phyloP scores from a whole-genome alignment of 1,140 invertebrate species.

The Argopecten irradians region DNA sequence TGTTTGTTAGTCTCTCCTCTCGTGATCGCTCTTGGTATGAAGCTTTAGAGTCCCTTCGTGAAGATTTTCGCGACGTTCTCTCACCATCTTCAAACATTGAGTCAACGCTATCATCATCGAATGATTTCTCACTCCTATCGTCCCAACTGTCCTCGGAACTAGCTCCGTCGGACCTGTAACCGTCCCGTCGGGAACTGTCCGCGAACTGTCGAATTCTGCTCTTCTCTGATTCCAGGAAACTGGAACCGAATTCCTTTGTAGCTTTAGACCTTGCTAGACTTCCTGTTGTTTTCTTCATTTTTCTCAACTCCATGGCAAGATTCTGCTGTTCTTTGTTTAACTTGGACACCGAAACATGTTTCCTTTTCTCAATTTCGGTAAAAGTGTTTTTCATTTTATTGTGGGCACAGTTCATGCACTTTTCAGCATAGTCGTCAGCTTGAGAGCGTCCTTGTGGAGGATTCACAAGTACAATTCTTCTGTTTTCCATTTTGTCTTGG shows the following conservation, averaged over 20 bases:
- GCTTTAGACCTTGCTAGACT: not conserved
- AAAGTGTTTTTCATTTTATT: constrained; percentile 29
- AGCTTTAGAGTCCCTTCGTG: not conserved
- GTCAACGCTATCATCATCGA: constrained; percentile 32
- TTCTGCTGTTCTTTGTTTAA: constrained; percentile 34
- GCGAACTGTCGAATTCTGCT: constrained; percentile 15
- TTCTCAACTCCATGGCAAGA: constrained; percentile 28
- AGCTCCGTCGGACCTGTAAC: constrained; percentile 37
- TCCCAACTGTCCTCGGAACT: constrained; percentile 37
- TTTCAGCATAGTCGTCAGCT: constrained; percentile 35
- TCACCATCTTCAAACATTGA: not conserved
- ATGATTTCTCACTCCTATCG: constrained; percentile 19
- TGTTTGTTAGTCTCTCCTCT: constrained; percentile 30
- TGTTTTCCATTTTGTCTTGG: not conserved
- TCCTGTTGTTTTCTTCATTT: constrained; percentile 30
- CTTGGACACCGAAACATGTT: constrained; percentile 19
- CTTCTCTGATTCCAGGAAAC: constrained; percentile 35
- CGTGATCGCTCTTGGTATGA: constrained; percentile 32
- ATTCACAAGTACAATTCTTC: not conserved
- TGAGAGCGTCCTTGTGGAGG: constrained; percentile 36
- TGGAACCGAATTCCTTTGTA: constrained; percentile 3
- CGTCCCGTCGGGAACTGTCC: constrained; percentile 30
- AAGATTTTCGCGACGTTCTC: not conserved
- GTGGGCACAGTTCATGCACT: constrained; percentile 32
- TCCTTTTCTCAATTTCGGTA: constrained; percentile 34